Percentiles rank a stretch among this genome's conserved stretches.
These are phyloP conservation scores for Pseudotriccus pelzelni DNA, from an alignment of 2,797 vertebrate species.

Conservation along the genomic window DNA sequence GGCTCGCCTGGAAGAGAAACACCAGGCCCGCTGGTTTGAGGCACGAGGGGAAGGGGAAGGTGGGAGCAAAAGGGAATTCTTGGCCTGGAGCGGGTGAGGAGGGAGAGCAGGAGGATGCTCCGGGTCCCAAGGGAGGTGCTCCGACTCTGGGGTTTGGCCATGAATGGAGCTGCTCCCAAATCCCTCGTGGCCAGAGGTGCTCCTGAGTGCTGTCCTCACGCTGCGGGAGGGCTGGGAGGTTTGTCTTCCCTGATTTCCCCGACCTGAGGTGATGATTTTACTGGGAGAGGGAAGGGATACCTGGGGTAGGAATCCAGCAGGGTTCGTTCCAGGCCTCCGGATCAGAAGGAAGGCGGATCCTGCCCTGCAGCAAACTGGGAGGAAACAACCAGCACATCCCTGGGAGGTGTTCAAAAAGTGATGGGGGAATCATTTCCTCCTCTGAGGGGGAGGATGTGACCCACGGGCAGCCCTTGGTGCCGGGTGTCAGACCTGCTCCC, in stretches of 20 bases:
- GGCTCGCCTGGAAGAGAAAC: not conserved
- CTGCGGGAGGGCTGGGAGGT: not conserved
- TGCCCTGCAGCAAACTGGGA: not conserved
- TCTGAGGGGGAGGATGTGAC: not conserved
- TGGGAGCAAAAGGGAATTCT: accelerated
- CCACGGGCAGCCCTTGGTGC: not conserved
- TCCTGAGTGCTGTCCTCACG: not conserved
- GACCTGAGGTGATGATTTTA: not conserved
- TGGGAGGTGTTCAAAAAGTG: accelerated
- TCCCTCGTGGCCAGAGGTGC: not conserved
- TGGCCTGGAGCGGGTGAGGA: not conserved
- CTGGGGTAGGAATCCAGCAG: not conserved
- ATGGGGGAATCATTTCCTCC: not conserved
- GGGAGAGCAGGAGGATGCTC: not conserved
- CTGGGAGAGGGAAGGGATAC: not conserved
- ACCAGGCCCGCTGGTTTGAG: not conserved
- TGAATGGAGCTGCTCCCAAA: not conserved
- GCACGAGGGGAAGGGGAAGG: accelerated
- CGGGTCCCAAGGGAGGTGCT: accelerated
- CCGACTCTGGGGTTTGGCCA: not conserved
- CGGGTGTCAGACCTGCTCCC: not conserved
- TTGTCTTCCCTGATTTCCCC: not conserved
- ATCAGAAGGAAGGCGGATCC: not conserved
- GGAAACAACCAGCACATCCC: not conserved
- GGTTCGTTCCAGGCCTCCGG: not conserved